Evolutionary conservation across 2,797 vertebrate species (phyloP), one percentile per base, ranked within the genome.

Genomic region (Enteromius argenteus): DNA sequence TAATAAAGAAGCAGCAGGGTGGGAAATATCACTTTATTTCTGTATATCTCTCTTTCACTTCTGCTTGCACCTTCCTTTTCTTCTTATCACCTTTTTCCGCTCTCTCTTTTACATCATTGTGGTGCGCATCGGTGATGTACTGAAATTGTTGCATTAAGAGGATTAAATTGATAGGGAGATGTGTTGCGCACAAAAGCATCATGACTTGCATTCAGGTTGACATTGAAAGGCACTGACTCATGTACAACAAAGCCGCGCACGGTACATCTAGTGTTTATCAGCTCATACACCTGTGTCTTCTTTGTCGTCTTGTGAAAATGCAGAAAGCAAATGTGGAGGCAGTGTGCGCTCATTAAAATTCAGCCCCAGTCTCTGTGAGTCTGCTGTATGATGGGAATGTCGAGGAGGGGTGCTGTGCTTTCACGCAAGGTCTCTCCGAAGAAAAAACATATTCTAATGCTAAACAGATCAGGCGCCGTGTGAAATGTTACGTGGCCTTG

Each of bases 101-200:
- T 81, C 6, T 67, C 23, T 69, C 27, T 75, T 37, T 23, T 21
- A 60, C 44, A 46, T 74, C n/a, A 17, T 3, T 51, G 35, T 14
- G 75, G 21, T 69, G 51, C 66, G 80, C 53, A 69, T 88, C 27
- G 67, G 42, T 73, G 19, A 19, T 75, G 85, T 75, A 79, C 87
- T 81, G 42, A 85, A 84, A 71, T 85, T 37, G 32, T 72, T 83
- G 64, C 10, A 68, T 76, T 88, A 82, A 88, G 60, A 89, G 80
- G 80, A 86, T 87, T 69, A 88, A 71, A 74, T 44, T 37, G 69
- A 58, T 62, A 32, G 46, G 46, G 10, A 73, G 42, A 68, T 35
- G 69, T 39, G 30, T 23, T 58, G 39, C 11, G n/a, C 49, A 84
- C 53, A 75, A 84, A 72, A 72, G 37, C 83, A 58, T 53, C 23